Evolutionary conservation across 2,888 invertebrate species (phyloP), one percentile per base, ranked within the genome.

Genomic region (Ptilodon capucinus): DNA sequence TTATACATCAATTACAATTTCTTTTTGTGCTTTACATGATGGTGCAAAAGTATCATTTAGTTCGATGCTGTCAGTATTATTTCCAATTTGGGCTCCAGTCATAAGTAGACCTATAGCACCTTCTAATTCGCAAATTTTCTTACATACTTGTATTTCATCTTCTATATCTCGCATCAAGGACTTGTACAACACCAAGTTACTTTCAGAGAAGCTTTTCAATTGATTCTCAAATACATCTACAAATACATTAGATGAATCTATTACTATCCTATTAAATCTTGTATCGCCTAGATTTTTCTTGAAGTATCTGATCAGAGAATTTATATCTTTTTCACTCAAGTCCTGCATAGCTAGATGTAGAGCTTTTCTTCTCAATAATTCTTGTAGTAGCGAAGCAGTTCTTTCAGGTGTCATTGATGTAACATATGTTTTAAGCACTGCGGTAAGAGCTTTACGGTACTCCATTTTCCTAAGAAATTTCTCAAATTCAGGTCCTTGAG

Each of bases 321-420:
- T 85, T 21, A 97, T 82, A 1, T 93, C 92, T 57, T 93, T 93
- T 42, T 94, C 94, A 48, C 94, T 92, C 48, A 97, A 91, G 2
- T 95, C 95, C 38, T 93, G 92, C 38, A 98, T 84, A 0, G 98
- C 97, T 53, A 93, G 92, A 68, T 92, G 91, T 16, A 99, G 84
- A 0, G 95, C 96, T 76, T 95, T 94, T 46, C 98, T 92, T 69
- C 96, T 93, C n/a, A 96, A 94, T 53, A 99, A 87, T 83, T 98
- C 98, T 76, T 96, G 96, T 70, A 98, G 92, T 5, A 98, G 91
- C 42, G 95, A 93, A 25, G 97, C 94, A 1, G 97, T 95, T 19
- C 94, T 91, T 64, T 97, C 95, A 0, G 98, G 98, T 32, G 80
- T 89, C 71, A 93, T 94, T 30, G 90, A 92, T 1, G 90, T 78